Base-by-base conservation (phyloP, 2,113 vertebrate species). In the Sciurus niger region DNA sequence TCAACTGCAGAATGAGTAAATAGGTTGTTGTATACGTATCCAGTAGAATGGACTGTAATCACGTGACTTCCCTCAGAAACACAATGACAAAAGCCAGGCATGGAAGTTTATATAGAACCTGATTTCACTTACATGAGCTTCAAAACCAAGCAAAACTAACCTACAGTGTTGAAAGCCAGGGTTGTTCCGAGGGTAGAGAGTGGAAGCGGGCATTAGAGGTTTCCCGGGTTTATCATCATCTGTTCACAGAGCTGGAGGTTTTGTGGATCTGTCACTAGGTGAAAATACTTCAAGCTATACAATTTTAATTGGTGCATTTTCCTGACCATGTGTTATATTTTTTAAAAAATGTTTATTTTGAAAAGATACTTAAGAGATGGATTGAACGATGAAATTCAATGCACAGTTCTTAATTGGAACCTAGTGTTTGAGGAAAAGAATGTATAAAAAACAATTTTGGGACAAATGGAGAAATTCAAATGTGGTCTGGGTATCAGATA, bases 261-360 rank as follows among this genome's bases (percentile, higher is more conserved):
- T 96, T 51, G 13, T 84, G 51, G 1, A 2, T 77, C 20, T 53
- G 34, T 80, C 37, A 76, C 34, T 40, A n/a, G 9, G 20, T 82
- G 12, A 65, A 89, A 46, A 95, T 90, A 20, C 55, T 94, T 89
- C 72, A 60, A 51, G 30, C 4, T 14, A 30, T 51, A 82, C 30
- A 48, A 11, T 89, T 95, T 84, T 55, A 34, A 88, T 73, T 51
- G 53, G 63, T 60, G 1, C 10, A 34, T 68, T 95, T 82, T 90
- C 74, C 51, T 72, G 8, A 55, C n/a, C 28, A 51, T 48, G 12
- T 80, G 7, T 67, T 87, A 53, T 72, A 67, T 8, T 76, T 87
- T 84, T 9, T 84, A 85, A 84, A 80, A 28, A 76, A 87, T 37
- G 48, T 46, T 94, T 87, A 87, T 86, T 94, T 89, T 74, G 20